These are phyloP conservation scores for Archivesica marissinica DNA, from an alignment of 1,140 invertebrate species.

Conservation along the genomic window DNA sequence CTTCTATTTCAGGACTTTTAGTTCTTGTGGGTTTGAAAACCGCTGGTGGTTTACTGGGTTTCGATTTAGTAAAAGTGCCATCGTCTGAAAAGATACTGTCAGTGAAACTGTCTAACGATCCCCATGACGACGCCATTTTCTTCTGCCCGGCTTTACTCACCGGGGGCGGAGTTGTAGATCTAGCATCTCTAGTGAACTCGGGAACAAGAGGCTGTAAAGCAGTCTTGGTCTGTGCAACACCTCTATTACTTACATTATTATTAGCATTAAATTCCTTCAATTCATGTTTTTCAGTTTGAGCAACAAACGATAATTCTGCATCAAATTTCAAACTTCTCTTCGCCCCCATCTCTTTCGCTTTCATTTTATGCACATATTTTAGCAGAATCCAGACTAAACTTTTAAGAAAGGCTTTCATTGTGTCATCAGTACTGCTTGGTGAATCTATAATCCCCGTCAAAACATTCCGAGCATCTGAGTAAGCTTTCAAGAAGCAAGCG, in stretches of 20 bases:
- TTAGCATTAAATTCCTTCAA: conserved; percentile 46
- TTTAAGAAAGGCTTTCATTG: conserved; percentile 82
- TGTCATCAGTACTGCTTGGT: conserved; percentile 81
- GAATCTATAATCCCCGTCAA: conserved; percentile 85
- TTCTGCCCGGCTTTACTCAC: conserved; percentile 43
- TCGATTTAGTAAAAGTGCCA: conserved; percentile 68
- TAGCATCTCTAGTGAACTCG: conserved; percentile 39
- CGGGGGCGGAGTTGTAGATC: conserved; percentile 60
- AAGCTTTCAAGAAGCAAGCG: conserved; percentile 78
- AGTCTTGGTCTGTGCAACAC: background rate
- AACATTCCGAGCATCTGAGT: conserved; percentile 85
- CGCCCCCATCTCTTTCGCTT: conserved; percentile 69
- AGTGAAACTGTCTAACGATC: conserved; percentile 77
- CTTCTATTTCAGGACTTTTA: conserved; percentile 69
- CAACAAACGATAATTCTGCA: conserved; percentile 44
- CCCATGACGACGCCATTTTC: conserved; percentile 71
- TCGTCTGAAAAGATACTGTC: conserved; percentile 81
- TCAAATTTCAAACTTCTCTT: conserved; percentile 32
- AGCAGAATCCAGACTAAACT: conserved; percentile 84
- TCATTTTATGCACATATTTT: conserved; percentile 79
- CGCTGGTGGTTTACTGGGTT: conserved; percentile 56
- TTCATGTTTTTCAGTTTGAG: conserved; percentile 59
- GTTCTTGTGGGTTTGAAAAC: conserved; percentile 50
- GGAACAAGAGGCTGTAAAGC: conserved; percentile 42
- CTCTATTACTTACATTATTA: conserved; percentile 17